Evolutionary conservation across 2,888 invertebrate species (phyloP), one percentile per base, ranked within the genome.

Genomic region (Psylliodes chrysocephalus): DNA sequence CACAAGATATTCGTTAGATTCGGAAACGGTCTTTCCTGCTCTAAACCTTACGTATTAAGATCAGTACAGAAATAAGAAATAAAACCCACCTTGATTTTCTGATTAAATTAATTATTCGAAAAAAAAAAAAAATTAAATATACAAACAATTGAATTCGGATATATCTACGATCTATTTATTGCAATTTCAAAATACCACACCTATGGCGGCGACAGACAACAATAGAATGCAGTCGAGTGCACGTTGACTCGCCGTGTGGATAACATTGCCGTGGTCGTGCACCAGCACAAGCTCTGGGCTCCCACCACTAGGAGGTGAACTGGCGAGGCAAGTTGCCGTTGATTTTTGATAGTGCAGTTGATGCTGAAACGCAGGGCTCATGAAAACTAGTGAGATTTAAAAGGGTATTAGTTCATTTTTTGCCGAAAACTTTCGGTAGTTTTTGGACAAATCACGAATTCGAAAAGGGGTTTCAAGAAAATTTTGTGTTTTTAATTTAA

Each of bases 271-370:
- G 19, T 17, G n/a, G 22, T 12, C 40, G 57, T 57, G 57, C 57
- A 38, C 49, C n/a, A 59, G 38, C 19, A 35, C 49, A 2, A 25
- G 46, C 38, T 38, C 33, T 1, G 38, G 28, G 10, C 40, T 40
- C 57, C 57, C 47, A 49, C 49, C 28, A 49, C 25, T 14, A 10
- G 14, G 35, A 49, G 35, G 25, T 28, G 30, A 18, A 56, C 19
- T 47, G 28, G 38, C 49, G 38, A 59, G n/a, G 49, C 49, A 49
- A 35, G 38, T 59, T 40, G 49, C 46, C 18, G 12, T 44, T 15
- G 40, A 33, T 10, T 59, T 59, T 59, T 28, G 49, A 38, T 49
- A 15, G 40, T 59, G 49, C 40, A 59, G 57, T 59, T 40, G 57
- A 35, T 40, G 57, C 40, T 49, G 49, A 38, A 49, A 49, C 49